These are phyloP conservation scores for Pelagia noctiluca DNA, from an alignment of 30 jellyfish, hydroid and myxozoan genomes.

Conservation along the genomic window DNA sequence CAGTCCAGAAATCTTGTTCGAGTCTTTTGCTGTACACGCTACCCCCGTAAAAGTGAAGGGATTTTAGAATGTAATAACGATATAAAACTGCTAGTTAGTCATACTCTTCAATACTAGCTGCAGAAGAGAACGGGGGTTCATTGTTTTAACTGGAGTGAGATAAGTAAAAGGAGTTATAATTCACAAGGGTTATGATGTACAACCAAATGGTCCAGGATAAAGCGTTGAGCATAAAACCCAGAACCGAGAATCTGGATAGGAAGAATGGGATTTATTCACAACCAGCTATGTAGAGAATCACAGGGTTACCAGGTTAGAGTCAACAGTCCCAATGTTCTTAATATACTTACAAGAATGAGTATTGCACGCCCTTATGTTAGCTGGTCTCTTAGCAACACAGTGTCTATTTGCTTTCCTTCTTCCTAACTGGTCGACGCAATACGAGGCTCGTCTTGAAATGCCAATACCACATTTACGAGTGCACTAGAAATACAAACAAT, in stretches of 20 bases:
- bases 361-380: conserved; percentile 86
- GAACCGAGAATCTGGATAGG: background rate
- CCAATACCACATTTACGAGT: conserved; percentile 91
- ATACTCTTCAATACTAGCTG: too few relatives aligned
- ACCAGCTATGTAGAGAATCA: background rate
- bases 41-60: too few relatives aligned
- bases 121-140: too few relatives aligned
- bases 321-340: conserved; percentile 11
- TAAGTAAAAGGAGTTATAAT: too few relatives aligned
- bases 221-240: background rate
- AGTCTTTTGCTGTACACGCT: too few relatives aligned
- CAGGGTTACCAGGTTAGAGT: background rate
- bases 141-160: too few relatives aligned
- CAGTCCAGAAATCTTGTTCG: too few relatives aligned
- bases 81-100: too few relatives aligned
- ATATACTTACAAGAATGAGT: conserved; percentile 77
- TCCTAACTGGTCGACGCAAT: conserved; percentile 75
- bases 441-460: conserved; percentile 71
- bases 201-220: background rate
- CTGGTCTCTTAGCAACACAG: conserved; percentile 83
- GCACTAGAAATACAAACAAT: conserved; percentile 73
- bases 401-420: conserved; percentile 23
- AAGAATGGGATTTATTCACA: background rate
- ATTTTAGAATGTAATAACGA: too few relatives aligned
- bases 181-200: background rate